A percentile compares a stretch with the other conserved stretches of the same genome.
These are phyloP conservation scores for Heliconius hermathena DNA, from an alignment of 1,140 invertebrate species.

Conservation along the genomic window DNA sequence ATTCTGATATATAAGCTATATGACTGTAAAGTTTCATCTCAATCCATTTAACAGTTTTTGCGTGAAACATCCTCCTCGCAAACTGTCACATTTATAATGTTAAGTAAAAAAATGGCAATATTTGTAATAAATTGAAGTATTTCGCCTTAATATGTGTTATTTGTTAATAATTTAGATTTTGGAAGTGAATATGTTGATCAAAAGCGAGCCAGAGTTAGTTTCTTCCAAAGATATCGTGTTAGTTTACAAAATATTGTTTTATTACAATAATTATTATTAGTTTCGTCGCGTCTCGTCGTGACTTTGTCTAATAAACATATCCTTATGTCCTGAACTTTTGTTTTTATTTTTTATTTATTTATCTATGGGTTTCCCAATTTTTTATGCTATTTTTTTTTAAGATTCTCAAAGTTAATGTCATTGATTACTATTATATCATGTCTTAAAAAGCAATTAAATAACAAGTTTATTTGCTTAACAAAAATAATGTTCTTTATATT, in stretches of 20 bases:
- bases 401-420: too few relatives aligned
- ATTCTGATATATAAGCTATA: too few relatives aligned
- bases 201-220: constrained; percentile 66
- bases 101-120: constrained; percentile 23
- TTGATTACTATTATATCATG: too few relatives aligned
- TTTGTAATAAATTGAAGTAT: constrained; percentile 29
- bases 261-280: constrained; percentile 48
- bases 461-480: background rate
- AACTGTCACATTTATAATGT: background rate
- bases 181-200: constrained; percentile 65
- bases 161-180: constrained; percentile 65
- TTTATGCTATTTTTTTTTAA: background rate
- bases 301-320: constrained; percentile 81
- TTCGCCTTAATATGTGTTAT: constrained; percentile 55
- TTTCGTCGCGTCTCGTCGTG: constrained; percentile 65
- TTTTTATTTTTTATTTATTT: constrained; percentile 46
- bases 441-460: too few relatives aligned
- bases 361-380: background rate
- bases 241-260: constrained; percentile 69
- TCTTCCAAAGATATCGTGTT: constrained; percentile 79
- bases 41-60: too few relatives aligned
- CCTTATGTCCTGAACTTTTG: constrained; percentile 67
- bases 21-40: too few relatives aligned
- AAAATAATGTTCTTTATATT: background rate
- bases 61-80: too few relatives aligned